phyloP scores from a whole-genome alignment of 2,797 vertebrate genomes.

The Pangasius djambal region DNA sequence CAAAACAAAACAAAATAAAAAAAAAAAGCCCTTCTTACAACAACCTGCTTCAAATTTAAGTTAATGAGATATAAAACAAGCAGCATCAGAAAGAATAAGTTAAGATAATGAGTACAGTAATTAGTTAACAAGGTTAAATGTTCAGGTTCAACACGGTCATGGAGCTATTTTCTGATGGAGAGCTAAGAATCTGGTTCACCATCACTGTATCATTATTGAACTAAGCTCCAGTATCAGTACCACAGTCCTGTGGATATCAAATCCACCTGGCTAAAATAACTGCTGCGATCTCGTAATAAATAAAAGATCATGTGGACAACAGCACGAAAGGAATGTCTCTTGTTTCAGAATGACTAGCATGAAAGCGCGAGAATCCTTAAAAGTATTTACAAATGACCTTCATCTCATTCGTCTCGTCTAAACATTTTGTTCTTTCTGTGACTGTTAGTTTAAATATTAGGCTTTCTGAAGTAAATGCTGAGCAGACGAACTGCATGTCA shows the following conservation, averaged over 20 bases:
- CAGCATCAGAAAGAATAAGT: slow-evolving; percentile 55
- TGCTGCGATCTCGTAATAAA: slow-evolving; percentile 32
- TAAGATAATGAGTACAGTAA: slow-evolving; percentile 53
- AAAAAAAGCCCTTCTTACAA: slow-evolving; percentile 66
- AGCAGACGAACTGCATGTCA: slow-evolving; percentile 5
- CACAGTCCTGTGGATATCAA: slow-evolving; percentile 1
- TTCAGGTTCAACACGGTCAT: slow-evolving; percentile 14
- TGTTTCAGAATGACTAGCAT: slow-evolving; percentile 54
- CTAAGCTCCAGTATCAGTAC: background rate
- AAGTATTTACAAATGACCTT: slow-evolving; percentile 66
- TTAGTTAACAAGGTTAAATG: slow-evolving; percentile 62
- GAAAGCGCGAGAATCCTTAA: slow-evolving; percentile 63
- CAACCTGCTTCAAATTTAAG: background rate
- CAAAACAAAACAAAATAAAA: slow-evolving; percentile 55
- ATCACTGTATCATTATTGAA: slow-evolving; percentile 1
- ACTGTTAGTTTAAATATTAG: slow-evolving; percentile 11
- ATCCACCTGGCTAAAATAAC: slow-evolving; percentile 33
- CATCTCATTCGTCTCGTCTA: slow-evolving; percentile 37
- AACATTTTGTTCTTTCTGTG: slow-evolving; percentile 36
- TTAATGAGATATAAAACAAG: slow-evolving; percentile 54
- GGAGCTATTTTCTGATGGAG: slow-evolving; percentile 10
- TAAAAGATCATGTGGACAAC: slow-evolving; percentile 47
- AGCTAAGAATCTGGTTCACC: slow-evolving; percentile 15
- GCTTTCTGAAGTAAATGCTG: slow-evolving; percentile 23
- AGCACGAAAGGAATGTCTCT: slow-evolving; percentile 62